phyloP scores from a whole-genome alignment of 2,113 vertebrate genomes.

The Urocynchramus pylzowi region DNA sequence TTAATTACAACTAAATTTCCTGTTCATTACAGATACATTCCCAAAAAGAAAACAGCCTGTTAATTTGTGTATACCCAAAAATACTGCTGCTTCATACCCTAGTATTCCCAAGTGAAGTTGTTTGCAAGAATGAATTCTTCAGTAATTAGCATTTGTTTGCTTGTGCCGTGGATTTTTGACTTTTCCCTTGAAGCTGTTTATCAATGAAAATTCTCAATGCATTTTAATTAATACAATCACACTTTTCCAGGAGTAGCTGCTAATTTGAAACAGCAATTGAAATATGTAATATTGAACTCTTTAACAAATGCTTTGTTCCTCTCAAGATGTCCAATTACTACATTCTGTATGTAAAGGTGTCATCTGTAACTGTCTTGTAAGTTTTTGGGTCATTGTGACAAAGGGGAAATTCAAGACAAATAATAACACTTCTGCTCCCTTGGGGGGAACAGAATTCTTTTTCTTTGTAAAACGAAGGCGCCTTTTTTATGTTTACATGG shows the following conservation, averaged over 20 bases:
- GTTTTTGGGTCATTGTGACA: neutral
- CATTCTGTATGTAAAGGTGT: neutral
- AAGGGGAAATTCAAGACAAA: neutral
- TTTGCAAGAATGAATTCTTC: neutral
- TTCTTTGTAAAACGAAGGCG: neutral
- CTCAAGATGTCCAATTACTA: neutral
- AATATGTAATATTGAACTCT: neutral
- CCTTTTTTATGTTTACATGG: neutral
- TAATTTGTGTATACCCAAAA: neutral
- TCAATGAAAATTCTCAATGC: neutral
- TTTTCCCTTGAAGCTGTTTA: slow-evolving; percentile 8
- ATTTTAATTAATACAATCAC: neutral
- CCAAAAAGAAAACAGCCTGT: neutral
- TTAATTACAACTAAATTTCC: neutral
- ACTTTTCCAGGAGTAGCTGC: neutral
- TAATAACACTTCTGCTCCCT: neutral
- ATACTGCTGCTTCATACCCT: neutral
- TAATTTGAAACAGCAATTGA: neutral
- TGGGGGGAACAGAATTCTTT: neutral
- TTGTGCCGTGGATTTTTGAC: neutral
- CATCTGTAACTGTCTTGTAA: neutral
- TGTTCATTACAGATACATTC: neutral
- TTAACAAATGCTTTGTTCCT: neutral
- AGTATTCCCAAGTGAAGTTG: neutral
- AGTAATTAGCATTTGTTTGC: slow-evolving; percentile 3